A percentile compares a stretch with the other conserved stretches of the same genome.
phyloP scores from a whole-genome alignment of 2,888 invertebrate genomes.

The Drosophila melanocephala region DNA sequence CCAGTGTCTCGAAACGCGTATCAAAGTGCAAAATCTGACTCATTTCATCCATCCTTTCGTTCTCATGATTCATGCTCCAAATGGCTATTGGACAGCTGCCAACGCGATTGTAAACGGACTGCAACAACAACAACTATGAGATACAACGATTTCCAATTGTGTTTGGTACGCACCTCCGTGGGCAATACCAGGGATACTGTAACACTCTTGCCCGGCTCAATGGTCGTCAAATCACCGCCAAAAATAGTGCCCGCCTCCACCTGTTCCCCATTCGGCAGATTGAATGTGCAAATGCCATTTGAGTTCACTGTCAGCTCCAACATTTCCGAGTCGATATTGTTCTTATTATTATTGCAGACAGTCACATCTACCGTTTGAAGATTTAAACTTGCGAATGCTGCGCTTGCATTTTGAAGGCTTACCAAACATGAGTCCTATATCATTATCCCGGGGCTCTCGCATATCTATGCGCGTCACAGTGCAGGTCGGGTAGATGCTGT shows the following conservation, averaged over 20 bases:
- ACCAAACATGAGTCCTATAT: slow-evolving; percentile 84
- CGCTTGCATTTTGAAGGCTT: slow-evolving; percentile 13
- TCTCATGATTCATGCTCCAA: slow-evolving; percentile 62
- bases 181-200: slow-evolving; percentile 83
- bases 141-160: not conserved
- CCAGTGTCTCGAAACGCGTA: slow-evolving; percentile 76
- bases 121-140: slow-evolving; percentile 3
- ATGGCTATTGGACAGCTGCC: slow-evolving; percentile 80
- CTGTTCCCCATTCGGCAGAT: slow-evolving; percentile 57
- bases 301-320: slow-evolving; percentile 71
- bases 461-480: slow-evolving; percentile 65
- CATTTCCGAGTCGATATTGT: slow-evolving; percentile 53
- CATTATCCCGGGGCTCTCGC: slow-evolving; percentile 76
- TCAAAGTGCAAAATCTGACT: slow-evolving; percentile 74
- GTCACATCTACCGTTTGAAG: slow-evolving; percentile 69
- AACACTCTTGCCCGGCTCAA: slow-evolving; percentile 72
- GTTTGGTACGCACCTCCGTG: slow-evolving; percentile 74
- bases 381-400: not conserved
- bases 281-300: slow-evolving; percentile 75
- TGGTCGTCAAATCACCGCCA: slow-evolving; percentile 81
- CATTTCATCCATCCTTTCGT: slow-evolving; percentile 46
- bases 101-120: slow-evolving; percentile 83
- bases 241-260: slow-evolving; percentile 67
- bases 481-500: slow-evolving; percentile 30
- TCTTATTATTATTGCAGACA: slow-evolving; percentile 56